phyloP scores from a whole-genome alignment of 2,888 invertebrate genomes.

The Dione juno region DNA sequence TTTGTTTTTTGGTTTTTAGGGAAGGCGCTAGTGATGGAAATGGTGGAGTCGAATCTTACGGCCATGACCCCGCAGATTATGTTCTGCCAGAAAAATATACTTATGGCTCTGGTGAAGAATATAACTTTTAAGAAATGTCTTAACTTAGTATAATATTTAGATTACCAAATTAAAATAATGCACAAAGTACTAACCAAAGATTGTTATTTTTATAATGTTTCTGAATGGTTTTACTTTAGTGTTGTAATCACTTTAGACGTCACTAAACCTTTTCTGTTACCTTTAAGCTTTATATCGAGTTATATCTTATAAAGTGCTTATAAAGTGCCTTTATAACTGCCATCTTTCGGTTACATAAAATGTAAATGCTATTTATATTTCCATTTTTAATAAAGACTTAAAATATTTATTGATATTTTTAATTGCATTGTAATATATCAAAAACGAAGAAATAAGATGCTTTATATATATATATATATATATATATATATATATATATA shows the following conservation, averaged over 20 bases:
- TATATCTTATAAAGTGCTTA: neutral
- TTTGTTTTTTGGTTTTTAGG: slow-evolving; percentile 51
- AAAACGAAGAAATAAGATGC: neutral
- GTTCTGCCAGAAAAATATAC: slow-evolving; percentile 73
- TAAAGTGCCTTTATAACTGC: neutral
- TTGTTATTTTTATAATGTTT: neutral
- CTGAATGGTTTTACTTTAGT: neutral
- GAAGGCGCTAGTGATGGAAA: slow-evolving; percentile 70
- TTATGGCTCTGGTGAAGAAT: slow-evolving; percentile 73
- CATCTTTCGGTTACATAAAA: neutral
- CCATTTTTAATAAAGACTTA: neutral
- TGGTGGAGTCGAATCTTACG: slow-evolving; percentile 72
- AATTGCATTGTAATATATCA: neutral
- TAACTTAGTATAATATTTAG: neutral
- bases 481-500: too few relatives aligned
- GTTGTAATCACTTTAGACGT: neutral
- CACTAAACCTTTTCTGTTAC: neutral
- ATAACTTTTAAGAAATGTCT: slow-evolving; percentile 59
- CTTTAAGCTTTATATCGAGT: neutral
- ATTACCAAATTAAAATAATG: neutral
- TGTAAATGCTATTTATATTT: neutral
- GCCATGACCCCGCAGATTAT: slow-evolving; percentile 75
- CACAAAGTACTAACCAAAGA: slow-evolving; percentile 8
- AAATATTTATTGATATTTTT: neutral
- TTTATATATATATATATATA: too few relatives aligned